Percentiles rank a stretch among this genome's conserved stretches.
phyloP scores from a whole-genome alignment of 1,140 invertebrate species.

The Lerema accius region DNA sequence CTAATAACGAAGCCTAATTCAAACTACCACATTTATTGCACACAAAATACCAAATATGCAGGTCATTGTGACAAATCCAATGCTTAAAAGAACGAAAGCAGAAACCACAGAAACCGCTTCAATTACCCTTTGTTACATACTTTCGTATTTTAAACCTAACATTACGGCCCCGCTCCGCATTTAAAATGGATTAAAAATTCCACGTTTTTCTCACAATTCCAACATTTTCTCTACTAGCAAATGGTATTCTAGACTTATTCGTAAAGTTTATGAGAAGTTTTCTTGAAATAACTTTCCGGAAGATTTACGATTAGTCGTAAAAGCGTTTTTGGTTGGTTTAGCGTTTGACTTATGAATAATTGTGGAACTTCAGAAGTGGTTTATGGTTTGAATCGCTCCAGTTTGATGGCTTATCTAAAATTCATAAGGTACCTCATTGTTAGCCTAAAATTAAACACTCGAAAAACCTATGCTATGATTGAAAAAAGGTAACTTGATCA shows the following conservation, averaged over 20 bases:
- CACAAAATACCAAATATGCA: too few relatives aligned
- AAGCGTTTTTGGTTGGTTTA: constrained; percentile 63
- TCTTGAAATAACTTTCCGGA: constrained; percentile 49
- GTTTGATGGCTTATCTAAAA: too few relatives aligned
- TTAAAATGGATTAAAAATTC: constrained; percentile 6
- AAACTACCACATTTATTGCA: too few relatives aligned
- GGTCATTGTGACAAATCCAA: background rate
- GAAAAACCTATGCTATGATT: too few relatives aligned
- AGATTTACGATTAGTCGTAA: constrained; percentile 68
- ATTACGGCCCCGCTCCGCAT: background rate
- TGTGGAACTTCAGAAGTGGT: constrained; percentile 48
- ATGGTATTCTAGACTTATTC: constrained; percentile 29
- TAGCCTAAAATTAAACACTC: too few relatives aligned
- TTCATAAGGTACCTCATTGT: too few relatives aligned
- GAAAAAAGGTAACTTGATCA: too few relatives aligned
- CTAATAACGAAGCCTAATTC: too few relatives aligned
- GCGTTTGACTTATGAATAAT: constrained; percentile 65
- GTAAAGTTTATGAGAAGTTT: constrained; percentile 36
- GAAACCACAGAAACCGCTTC: background rate
- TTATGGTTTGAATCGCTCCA: too few relatives aligned
- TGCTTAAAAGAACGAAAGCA: background rate
- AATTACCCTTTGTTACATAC: background rate
- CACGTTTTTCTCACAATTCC: constrained; percentile 17
- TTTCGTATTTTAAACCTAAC: background rate
- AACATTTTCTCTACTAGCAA: constrained; percentile 17